These are phyloP conservation scores for Petaurus breviceps DNA, from an alignment of 2,113 vertebrate species.

Conservation along the genomic window DNA sequence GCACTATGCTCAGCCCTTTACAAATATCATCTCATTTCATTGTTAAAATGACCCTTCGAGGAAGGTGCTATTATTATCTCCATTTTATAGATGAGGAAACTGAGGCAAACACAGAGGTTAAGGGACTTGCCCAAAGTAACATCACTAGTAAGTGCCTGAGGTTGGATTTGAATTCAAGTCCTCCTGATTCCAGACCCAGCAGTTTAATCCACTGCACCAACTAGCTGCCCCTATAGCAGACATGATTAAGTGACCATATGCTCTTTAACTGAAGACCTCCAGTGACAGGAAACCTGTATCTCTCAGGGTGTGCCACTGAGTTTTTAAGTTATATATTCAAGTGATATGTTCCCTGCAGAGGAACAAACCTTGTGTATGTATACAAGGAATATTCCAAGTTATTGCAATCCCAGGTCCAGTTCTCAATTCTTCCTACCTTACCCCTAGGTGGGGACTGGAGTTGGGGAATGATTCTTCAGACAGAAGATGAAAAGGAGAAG, in stretches of 20 bases:
- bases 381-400: neutral
- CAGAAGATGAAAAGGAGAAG: neutral
- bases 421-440: neutral
- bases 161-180: neutral
- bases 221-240: neutral
- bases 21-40: neutral
- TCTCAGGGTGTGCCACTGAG: neutral
- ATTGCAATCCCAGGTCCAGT: neutral
- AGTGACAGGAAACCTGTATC: neutral
- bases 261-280: neutral
- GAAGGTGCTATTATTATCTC: neutral
- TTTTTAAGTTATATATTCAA: neutral
- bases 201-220: neutral
- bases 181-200: neutral
- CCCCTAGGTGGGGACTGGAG: neutral
- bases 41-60: neutral
- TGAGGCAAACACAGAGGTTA: neutral
- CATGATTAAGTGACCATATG: neutral
- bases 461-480: neutral
- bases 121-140: neutral
- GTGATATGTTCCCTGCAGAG: neutral
- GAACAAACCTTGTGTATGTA: neutral
- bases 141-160: neutral
- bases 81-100: neutral
- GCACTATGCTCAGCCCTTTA: neutral